Conservation (phyloP, 2,113 vertebrate genomes). For the Hemibagrus wyckioides region DNA sequence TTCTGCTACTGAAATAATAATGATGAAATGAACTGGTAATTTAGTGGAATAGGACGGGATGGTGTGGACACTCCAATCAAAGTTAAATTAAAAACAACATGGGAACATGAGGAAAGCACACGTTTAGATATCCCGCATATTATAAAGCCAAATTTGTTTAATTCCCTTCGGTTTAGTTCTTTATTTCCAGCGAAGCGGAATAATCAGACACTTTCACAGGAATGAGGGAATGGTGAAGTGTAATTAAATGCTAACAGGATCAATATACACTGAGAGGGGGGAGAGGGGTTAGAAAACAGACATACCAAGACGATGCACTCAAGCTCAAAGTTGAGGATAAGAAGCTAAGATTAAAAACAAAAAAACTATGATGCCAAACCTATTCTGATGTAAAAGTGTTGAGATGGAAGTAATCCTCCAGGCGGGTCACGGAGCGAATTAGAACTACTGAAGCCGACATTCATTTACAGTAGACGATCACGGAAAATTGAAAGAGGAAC, state of each 20-base stretch:
- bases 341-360: not conserved
- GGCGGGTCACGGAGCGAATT: not conserved
- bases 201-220: slow-evolving; percentile 36
- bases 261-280: not conserved
- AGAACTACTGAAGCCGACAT: not conserved
- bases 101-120: not conserved
- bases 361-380: not conserved
- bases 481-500: slow-evolving; percentile 11
- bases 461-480: slow-evolving; percentile 32
- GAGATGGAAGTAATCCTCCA: slow-evolving; percentile 2
- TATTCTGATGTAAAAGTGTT: not conserved
- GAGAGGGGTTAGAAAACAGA: not conserved
- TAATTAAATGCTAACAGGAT: slow-evolving; percentile 46
- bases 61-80: slow-evolving; percentile 25
- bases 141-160: not conserved
- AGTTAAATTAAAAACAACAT: slow-evolving; percentile 30
- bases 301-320: not conserved
- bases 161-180: slow-evolving; percentile 7
- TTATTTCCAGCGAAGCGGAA: slow-evolving; percentile 16
- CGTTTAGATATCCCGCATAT: not conserved
- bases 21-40: slow-evolving; percentile 36
- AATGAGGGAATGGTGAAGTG: slow-evolving; percentile 30
- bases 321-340: not conserved
- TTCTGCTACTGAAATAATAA: slow-evolving; percentile 34
- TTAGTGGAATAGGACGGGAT: slow-evolving; percentile 12